phyloP scores from a whole-genome alignment of 2,113 vertebrate genomes.

The Emydura subglobosa region DNA sequence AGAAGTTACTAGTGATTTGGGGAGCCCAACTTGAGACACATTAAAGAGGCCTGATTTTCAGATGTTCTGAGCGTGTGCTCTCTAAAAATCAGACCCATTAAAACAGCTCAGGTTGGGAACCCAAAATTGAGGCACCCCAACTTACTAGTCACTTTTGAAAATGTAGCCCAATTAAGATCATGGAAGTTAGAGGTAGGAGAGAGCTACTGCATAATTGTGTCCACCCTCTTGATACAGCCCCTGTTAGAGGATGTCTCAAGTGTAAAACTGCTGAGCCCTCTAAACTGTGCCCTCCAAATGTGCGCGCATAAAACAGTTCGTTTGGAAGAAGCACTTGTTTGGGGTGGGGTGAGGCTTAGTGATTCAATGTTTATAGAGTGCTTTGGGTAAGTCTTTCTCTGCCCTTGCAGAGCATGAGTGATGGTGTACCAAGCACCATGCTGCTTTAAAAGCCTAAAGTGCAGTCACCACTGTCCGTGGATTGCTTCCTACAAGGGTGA shows the following conservation, averaged over 20 bases:
- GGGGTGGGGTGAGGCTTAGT: not conserved
- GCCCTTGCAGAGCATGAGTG: not conserved
- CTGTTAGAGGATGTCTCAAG: not conserved
- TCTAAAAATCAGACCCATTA: fast-evolving
- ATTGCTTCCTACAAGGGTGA: not conserved
- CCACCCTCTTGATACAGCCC: not conserved
- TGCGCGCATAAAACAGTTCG: not conserved
- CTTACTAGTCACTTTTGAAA: not conserved
- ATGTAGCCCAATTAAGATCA: not conserved
- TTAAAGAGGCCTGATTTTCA: not conserved
- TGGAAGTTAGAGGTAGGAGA: not conserved
- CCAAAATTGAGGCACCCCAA: not conserved
- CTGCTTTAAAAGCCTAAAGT: not conserved
- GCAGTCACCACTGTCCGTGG: not conserved
- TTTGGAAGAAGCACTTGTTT: not conserved
- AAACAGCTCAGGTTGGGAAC: not conserved
- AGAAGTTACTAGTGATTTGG: not conserved
- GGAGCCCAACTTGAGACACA: not conserved
- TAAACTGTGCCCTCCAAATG: not conserved
- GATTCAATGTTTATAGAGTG: not conserved
- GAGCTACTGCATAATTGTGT: not conserved
- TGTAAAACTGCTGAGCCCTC: not conserved
- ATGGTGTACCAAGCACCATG: not conserved
- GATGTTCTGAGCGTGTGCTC: not conserved
- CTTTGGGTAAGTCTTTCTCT: not conserved